phyloP scores from a whole-genome alignment of 2,113 vertebrate genomes.

The Leiothrix lutea region DNA sequence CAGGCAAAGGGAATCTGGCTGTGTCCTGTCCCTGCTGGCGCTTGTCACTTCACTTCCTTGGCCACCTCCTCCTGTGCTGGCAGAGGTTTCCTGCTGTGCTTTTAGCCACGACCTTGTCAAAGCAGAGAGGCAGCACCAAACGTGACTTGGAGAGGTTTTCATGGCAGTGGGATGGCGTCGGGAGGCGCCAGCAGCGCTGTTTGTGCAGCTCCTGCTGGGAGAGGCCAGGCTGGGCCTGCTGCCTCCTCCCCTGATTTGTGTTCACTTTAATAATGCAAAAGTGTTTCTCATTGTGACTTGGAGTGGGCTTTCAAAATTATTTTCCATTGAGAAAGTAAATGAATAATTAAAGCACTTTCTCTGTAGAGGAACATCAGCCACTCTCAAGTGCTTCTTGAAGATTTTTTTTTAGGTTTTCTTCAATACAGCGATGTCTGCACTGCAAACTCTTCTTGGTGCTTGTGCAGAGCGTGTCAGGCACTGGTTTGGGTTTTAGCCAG shows the following conservation, averaged over 20 bases:
- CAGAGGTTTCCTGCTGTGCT: not conserved
- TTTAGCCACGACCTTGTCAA: not conserved
- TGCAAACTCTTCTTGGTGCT: not conserved
- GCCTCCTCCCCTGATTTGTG: not conserved
- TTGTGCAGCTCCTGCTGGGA: not conserved
- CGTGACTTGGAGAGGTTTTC: not conserved
- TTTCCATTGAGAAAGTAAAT: not conserved
- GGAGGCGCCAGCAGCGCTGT: rapidly evolving
- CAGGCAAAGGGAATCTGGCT: not conserved
- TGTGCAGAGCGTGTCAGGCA: not conserved
- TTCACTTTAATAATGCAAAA: not conserved
- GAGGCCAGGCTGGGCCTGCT: not conserved
- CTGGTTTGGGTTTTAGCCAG: not conserved
- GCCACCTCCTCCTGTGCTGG: not conserved
- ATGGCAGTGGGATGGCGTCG: rapidly evolving
- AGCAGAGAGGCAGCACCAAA: not conserved
- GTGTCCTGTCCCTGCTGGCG: not conserved
- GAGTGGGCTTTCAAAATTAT: not conserved
- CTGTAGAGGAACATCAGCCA: not conserved
- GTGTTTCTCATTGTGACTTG: not conserved
- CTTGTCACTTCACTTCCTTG: not conserved
- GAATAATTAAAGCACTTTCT: not conserved
- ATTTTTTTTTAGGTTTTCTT: not conserved
- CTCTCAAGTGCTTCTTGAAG: not conserved
- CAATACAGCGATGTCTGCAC: not conserved